Conservation (phyloP, 2,888 invertebrate species). For the Drosophila anomelani region DNA sequence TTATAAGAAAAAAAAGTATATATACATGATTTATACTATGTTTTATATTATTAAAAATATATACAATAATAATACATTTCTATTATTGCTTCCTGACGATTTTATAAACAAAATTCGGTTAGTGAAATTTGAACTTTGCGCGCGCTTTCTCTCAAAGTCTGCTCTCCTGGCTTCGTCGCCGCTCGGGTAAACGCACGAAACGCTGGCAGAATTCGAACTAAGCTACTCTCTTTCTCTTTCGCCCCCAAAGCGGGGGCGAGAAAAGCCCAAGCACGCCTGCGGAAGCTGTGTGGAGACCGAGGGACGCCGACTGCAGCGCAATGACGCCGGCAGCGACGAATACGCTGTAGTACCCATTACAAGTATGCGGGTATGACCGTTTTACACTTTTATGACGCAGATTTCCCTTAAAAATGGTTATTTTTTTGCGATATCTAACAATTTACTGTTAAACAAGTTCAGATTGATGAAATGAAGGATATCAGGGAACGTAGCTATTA, state of each 20-base stretch:
- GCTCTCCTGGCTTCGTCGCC: neutral
- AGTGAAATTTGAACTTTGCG: too few species aligned
- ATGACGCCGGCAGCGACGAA: neutral
- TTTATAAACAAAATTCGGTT: too few species aligned
- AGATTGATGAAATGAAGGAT: too few species aligned
- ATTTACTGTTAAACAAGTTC: too few species aligned
- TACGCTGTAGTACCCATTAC: neutral
- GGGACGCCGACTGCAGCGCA: slow-evolving; percentile 44
- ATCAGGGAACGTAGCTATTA: too few species aligned
- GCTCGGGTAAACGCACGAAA: neutral
- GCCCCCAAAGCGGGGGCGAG: slow-evolving; percentile 30
- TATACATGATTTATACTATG: too few species aligned
- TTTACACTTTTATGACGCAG: rapidly evolving
- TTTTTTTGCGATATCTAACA: too few species aligned
- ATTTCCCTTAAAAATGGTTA: too few species aligned
- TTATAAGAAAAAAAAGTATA: too few species aligned
- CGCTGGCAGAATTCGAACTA: neutral
- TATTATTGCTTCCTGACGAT: too few species aligned
- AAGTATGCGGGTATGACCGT: neutral
- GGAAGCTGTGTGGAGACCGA: slow-evolving; percentile 69
- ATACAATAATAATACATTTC: too few species aligned
- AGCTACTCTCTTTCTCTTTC: neutral
- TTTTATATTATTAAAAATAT: too few species aligned
- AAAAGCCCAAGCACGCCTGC: slow-evolving; percentile 44
- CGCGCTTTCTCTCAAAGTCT: neutral